Evolutionary conservation across 1,140 invertebrate species (phyloP).

Genomic region (Tetraneura akinire): DNA sequence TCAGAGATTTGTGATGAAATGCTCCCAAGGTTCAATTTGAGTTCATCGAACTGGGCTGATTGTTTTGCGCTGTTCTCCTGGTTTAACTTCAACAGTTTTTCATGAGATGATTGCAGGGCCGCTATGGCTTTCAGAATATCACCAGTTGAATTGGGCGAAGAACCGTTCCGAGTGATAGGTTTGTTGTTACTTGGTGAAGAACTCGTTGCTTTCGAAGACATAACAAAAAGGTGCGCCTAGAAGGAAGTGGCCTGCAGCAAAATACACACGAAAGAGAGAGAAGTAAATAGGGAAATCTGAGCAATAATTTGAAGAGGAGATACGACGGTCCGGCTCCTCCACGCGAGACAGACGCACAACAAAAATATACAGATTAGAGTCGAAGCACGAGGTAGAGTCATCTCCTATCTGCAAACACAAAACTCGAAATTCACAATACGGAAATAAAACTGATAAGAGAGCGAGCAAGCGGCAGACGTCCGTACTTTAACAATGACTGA

Average conservation of each 20-base stretch:
- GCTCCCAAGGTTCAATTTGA: background rate
- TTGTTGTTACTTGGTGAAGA: background rate
- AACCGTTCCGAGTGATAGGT: background rate
- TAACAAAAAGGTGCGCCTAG: background rate
- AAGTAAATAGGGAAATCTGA: background rate
- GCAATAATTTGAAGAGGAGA: background rate
- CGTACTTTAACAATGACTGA: no score
- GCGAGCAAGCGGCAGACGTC: no score
- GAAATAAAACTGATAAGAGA: no score
- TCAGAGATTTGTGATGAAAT: background rate
- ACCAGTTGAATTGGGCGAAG: background rate
- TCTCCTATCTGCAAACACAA: no score
- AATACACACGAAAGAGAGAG: background rate
- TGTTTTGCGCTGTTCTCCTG: background rate
- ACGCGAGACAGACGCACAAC: no score
- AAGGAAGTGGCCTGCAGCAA: background rate
- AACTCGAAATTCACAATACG: no score
- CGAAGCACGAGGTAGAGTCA: no score
- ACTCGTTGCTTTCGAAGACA: background rate
- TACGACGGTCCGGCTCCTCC: background rate
- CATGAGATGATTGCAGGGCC: background rate
- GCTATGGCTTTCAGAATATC: background rate
- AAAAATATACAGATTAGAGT: no score
- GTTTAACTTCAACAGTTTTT: background rate
- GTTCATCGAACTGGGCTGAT: background rate